Conservation (phyloP, 2,113 vertebrate genomes). For the Aviceda subcristata region DNA sequence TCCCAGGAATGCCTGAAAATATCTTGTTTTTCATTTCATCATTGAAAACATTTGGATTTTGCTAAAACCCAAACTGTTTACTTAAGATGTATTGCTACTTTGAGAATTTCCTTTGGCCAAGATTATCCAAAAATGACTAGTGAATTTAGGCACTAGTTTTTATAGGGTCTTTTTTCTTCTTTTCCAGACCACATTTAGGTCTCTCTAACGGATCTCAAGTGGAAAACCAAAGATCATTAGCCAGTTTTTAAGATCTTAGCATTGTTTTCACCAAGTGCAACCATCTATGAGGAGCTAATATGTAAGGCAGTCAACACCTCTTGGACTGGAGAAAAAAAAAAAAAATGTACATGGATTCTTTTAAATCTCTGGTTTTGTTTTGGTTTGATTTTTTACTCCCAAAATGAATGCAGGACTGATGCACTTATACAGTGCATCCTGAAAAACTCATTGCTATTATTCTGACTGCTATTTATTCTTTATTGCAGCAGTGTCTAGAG, state of each 20-base stretch:
- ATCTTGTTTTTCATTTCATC: constrained; percentile 9
- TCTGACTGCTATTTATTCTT: not conserved
- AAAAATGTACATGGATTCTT: not conserved
- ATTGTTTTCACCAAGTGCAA: not conserved
- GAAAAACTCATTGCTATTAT: not conserved
- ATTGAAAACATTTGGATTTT: not conserved
- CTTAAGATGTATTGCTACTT: not conserved
- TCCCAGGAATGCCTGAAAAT: constrained; percentile 25
- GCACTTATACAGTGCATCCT: not conserved
- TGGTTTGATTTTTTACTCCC: not conserved
- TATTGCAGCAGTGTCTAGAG: not conserved
- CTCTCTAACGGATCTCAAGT: not conserved
- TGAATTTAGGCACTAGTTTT: not conserved
- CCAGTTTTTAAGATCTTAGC: not conserved
- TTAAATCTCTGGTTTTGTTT: not conserved
- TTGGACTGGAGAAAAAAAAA: not conserved
- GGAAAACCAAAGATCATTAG: not conserved
- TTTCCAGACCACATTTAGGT: not conserved
- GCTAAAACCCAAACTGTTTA: not conserved
- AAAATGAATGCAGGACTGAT: not conserved
- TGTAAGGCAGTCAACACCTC: not conserved
- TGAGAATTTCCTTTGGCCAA: not conserved
- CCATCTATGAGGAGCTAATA: not conserved
- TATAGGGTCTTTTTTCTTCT: not conserved
- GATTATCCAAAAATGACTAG: not conserved